A percentile compares a stretch with the other conserved stretches of the same genome.
Conservation (phyloP, 2,888 invertebrate genomes). For the Incurvaria masculella region DNA sequence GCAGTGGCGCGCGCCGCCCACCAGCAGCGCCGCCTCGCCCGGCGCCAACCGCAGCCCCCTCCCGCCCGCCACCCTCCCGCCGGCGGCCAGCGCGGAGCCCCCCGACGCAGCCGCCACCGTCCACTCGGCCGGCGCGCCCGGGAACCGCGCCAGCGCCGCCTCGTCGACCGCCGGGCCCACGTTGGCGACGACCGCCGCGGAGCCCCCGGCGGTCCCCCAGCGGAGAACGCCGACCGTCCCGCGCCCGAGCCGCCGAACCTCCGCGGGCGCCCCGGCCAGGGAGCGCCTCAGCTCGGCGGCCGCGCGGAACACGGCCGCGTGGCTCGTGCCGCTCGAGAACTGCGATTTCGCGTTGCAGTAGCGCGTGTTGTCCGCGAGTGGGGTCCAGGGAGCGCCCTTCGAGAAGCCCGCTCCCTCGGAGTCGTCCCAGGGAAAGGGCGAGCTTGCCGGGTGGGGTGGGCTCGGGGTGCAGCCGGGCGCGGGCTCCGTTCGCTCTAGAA, state of each 20-base stretch:
- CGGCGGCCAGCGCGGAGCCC: conserved; percentile 30
- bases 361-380: conserved; percentile 61
- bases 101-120: conserved; percentile 36
- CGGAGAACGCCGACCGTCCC: conserved; percentile 30
- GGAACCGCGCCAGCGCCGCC: conserved; percentile 42
- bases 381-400: conserved; percentile 65
- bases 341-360: conserved; percentile 60
- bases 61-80: conserved; percentile 29
- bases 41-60: conserved; percentile 30
- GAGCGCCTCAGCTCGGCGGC: conserved; percentile 42
- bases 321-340: conserved; percentile 47
- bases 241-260: conserved; percentile 24
- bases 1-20: conserved; percentile 40
- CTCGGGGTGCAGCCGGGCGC: conserved; percentile 52
- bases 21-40: conserved; percentile 37
- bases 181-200: conserved; percentile 43
- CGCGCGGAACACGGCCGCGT: conserved; percentile 34
- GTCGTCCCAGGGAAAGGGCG: conserved; percentile 46
- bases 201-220: conserved; percentile 36
- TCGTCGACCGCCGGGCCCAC: conserved; percentile 37
- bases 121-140: conserved; percentile 38
- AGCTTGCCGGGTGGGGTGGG: conserved; percentile 24
- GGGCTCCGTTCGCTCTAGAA: conserved; percentile 43
- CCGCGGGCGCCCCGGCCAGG: conserved; percentile 41
- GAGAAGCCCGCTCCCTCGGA: conserved; percentile 51